A percentile compares a stretch with the other conserved stretches of the same genome.
phyloP scores from a whole-genome alignment of 2,113 vertebrate genomes.

The Mirounga angustirostris region DNA sequence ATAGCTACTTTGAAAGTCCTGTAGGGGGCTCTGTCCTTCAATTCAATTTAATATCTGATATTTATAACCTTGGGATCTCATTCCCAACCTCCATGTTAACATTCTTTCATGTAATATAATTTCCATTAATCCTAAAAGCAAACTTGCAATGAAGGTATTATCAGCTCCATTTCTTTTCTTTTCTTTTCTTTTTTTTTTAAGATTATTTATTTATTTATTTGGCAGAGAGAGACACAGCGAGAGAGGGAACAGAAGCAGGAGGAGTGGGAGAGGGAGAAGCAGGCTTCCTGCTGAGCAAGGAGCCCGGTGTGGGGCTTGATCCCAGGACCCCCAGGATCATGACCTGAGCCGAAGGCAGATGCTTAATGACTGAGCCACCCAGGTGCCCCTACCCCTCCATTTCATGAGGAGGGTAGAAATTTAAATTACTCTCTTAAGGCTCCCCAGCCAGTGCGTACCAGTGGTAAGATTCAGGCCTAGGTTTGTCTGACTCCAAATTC shows the following conservation, averaged over 20 bases:
- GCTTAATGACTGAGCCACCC: no score
- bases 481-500: neutral
- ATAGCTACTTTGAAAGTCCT: neutral
- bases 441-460: neutral
- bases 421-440: neutral
- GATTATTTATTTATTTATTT: no score
- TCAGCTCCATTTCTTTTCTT: neutral
- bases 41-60: neutral
- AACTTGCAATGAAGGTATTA: neutral
- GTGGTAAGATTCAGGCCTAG: neutral
- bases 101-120: neutral
- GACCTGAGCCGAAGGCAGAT: no score
- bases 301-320: no score
- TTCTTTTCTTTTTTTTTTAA: no score
- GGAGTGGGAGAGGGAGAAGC: no score
- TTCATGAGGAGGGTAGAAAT: neutral
- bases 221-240: no score
- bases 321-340: no score
- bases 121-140: neutral
- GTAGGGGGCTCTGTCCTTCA: neutral
- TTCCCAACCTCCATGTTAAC: neutral
- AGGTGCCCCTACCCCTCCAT: neutral
- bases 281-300: no score
- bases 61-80: neutral
- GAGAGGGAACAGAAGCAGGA: no score